Percentiles rank a stretch among this genome's conserved stretches.
Evolutionary conservation across 2,113 vertebrate genomes (phyloP).

Genomic region (Rostratula benghalensis): DNA sequence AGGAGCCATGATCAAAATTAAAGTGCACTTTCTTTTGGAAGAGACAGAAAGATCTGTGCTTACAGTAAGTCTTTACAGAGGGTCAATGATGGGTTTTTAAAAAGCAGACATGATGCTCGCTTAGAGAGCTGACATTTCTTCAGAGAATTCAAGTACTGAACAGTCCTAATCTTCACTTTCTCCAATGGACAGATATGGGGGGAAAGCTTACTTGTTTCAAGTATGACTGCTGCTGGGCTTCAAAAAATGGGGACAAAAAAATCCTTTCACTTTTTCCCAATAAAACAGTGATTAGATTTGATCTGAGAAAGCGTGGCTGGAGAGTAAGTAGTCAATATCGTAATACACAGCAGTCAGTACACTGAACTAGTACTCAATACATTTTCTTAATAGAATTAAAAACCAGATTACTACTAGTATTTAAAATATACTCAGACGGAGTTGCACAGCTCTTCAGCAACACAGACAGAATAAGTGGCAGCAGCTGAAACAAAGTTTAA

Average conservation of each 20-base stretch:
- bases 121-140: neutral
- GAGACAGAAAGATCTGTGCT: neutral
- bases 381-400: neutral
- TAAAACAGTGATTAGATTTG: neutral
- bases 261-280: neutral
- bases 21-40: neutral
- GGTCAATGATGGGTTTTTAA: neutral
- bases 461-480: neutral
- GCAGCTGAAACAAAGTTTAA: neutral
- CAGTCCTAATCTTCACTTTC: neutral
- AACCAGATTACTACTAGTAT: neutral
- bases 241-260: neutral
- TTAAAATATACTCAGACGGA: neutral
- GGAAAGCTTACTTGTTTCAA: neutral
- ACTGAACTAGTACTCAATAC: fast-evolving
- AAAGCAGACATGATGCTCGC: neutral
- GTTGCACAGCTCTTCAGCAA: neutral
- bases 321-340: neutral
- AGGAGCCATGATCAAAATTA: neutral
- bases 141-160: neutral
- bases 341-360: neutral
- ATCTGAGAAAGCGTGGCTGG: neutral
- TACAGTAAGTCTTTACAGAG: neutral
- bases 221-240: neutral
- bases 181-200: neutral